Percentiles rank a stretch among this genome's conserved stretches.
phyloP scores from a whole-genome alignment of 2,797 vertebrate species.

The Urocyon cinereoargenteus region DNA sequence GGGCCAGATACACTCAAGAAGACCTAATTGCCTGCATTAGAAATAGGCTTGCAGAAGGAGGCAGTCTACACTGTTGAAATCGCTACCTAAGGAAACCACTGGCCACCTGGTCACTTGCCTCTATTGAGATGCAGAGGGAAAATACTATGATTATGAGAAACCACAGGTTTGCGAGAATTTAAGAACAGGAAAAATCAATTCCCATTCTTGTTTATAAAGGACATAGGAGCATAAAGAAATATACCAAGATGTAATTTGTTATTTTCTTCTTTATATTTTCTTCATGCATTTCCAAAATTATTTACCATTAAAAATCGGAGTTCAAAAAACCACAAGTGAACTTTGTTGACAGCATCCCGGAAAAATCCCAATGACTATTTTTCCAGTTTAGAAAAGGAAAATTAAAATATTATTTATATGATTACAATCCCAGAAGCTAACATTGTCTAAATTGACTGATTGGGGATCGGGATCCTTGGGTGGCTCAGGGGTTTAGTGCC shows the following conservation, averaged over 20 bases:
- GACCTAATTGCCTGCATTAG: not conserved
- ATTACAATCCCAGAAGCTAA: conserved; percentile 26
- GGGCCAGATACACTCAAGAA: not conserved
- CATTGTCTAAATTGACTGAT: not conserved
- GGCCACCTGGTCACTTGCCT: not conserved
- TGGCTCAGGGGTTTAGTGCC: too few relatives aligned
- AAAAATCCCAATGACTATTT: not conserved
- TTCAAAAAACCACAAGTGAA: conserved; percentile 16
- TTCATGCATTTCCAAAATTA: not conserved
- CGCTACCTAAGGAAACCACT: not conserved
- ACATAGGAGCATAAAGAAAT: not conserved
- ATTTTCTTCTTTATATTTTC: not conserved
- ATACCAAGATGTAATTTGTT: not conserved
- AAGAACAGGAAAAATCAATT: conserved; percentile 9
- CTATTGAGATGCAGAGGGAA: not conserved
- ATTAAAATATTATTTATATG: conserved; percentile 4
- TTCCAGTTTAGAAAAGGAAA: not conserved
- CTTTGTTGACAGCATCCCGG: not conserved
- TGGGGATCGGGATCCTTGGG: too few relatives aligned
- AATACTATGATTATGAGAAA: not conserved
- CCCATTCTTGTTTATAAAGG: not conserved
- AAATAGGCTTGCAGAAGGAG: not conserved
- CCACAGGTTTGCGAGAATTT: not conserved
- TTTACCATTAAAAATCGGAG: not conserved
- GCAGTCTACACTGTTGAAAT: not conserved